These are phyloP conservation scores for Archaeoteleia sp. DNA, from an alignment of 2,888 invertebrate genomes.

Conservation along the genomic window DNA sequence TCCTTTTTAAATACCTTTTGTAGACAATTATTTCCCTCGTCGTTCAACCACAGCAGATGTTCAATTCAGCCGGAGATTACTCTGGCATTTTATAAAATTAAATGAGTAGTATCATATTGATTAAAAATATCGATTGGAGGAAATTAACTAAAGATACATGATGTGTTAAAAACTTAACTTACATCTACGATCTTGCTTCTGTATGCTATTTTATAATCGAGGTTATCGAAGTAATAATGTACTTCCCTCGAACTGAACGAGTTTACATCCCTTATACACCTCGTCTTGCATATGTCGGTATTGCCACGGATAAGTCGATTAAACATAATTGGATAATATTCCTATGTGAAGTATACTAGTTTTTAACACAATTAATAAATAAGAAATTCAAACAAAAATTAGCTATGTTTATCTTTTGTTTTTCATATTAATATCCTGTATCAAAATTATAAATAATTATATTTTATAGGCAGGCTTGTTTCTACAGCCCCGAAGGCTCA, in stretches of 20 bases:
- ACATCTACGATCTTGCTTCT: conserved; percentile 22
- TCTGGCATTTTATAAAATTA: conserved; percentile 6
- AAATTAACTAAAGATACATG: conserved; percentile 20
- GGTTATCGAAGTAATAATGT: conserved; percentile 29
- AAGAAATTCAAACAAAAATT: no score
- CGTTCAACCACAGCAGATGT: no score
- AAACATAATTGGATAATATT: conserved; percentile 31
- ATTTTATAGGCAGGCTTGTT: no score
- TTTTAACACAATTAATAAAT: no score
- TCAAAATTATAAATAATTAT: no score
- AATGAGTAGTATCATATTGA: conserved; percentile 13
- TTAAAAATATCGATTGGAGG: conserved; percentile 27
- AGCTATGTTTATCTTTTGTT: not conserved
- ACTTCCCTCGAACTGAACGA: conserved; percentile 27
- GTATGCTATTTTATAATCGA: conserved; percentile 42
- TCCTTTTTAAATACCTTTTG: no score
- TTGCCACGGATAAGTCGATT: conserved; percentile 13
- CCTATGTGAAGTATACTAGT: no score
- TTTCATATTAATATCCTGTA: not conserved
- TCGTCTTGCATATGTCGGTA: conserved; percentile 23
- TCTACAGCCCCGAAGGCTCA: no score
- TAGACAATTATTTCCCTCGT: no score
- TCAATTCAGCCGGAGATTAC: no score
- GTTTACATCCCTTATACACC: conserved; percentile 18
- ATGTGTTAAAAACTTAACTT: conserved; percentile 18